Percentiles rank a stretch among this genome's conserved stretches.
These are phyloP conservation scores for Etheostoma nigrum DNA, from an alignment of 2,797 vertebrate species.

Conservation along the genomic window DNA sequence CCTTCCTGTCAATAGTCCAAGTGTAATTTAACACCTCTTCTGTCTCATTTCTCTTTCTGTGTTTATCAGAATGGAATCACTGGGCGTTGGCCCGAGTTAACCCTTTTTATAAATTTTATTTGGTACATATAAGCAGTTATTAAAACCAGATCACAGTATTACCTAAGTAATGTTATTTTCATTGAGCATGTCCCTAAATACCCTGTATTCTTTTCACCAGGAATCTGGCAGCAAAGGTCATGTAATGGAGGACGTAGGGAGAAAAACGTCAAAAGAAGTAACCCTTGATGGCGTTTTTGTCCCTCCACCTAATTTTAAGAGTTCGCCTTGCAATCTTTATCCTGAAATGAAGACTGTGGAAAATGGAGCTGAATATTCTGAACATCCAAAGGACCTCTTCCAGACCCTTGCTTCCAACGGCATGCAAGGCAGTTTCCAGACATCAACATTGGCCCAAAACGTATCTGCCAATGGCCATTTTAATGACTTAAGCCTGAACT, in stretches of 20 bases:
- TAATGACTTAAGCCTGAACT: slow-evolving; percentile 1
- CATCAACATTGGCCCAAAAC: background rate
- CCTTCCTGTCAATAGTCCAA: background rate
- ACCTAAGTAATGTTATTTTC: background rate
- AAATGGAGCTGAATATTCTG: slow-evolving; percentile 3
- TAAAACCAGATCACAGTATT: background rate
- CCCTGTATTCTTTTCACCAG: slow-evolving; percentile 53
- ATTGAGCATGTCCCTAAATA: background rate
- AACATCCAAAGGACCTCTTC: slow-evolving; percentile 22
- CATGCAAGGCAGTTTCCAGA: slow-evolving; percentile 10
- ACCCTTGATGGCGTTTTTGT: background rate
- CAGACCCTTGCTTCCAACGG: slow-evolving; percentile 12
- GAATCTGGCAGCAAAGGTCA: slow-evolving; percentile 34
- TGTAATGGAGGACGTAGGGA: background rate
- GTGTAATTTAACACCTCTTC: slow-evolving; percentile 7
- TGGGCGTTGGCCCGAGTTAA: background rate
- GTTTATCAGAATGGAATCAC: slow-evolving; percentile 50
- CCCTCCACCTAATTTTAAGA: slow-evolving; percentile 44
- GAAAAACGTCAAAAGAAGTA: background rate
- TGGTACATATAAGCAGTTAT: slow-evolving; percentile 42
- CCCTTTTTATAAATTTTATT: slow-evolving; percentile 54
- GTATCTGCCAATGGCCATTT: background rate
- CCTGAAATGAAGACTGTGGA: background rate
- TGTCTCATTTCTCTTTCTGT: slow-evolving; percentile 3
- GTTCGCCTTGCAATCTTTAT: slow-evolving; percentile 21